These are phyloP conservation scores for Platichthys stellatus DNA, from an alignment of 2,113 vertebrate species.

Conservation along the genomic window DNA sequence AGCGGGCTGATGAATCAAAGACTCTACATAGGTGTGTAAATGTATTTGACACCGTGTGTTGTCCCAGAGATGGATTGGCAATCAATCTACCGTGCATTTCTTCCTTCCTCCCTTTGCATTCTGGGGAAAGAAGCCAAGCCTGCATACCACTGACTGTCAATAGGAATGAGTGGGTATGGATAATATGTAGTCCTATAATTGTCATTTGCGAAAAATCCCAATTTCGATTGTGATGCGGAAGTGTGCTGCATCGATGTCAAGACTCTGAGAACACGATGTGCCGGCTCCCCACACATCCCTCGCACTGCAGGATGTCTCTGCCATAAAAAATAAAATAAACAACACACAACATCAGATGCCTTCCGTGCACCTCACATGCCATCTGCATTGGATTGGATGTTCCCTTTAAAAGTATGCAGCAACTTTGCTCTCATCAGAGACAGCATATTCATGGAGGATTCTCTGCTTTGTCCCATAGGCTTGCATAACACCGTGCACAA, in stretches of 20 bases:
- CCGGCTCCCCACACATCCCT: constrained; percentile 8
- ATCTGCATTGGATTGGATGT: constrained; percentile 14
- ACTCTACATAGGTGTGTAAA: constrained; percentile 1
- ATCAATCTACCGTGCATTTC: constrained; percentile 31
- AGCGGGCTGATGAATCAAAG: constrained; percentile 5
- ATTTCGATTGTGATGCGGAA: constrained; percentile 1
- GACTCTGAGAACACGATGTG: constrained; percentile 33
- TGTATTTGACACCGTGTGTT: not conserved
- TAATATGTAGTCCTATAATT: constrained; percentile 32
- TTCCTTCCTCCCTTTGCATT: constrained; percentile 22
- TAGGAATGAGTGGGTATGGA: constrained; percentile 6
- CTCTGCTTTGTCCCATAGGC: constrained; percentile 15
- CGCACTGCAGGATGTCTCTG: constrained; percentile 8
- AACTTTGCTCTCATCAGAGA: constrained; percentile 16
- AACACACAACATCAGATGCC: constrained; percentile 8
- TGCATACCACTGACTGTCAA: constrained; percentile 2
- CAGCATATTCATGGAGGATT: not conserved
- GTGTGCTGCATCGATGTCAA: constrained; percentile 15
- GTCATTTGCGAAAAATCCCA: constrained; percentile 3
- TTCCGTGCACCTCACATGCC: constrained; percentile 5
- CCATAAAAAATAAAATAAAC: not conserved
- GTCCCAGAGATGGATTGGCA: constrained; percentile 25
- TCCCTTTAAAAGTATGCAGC: constrained; percentile 2
- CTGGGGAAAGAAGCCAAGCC: constrained; percentile 27
- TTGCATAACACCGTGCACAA: constrained; percentile 23